Evolutionary conservation across 2,797 vertebrate species (phyloP), one percentile per base, ranked within the genome.

Genomic region (Streptopelia turtur): DNA sequence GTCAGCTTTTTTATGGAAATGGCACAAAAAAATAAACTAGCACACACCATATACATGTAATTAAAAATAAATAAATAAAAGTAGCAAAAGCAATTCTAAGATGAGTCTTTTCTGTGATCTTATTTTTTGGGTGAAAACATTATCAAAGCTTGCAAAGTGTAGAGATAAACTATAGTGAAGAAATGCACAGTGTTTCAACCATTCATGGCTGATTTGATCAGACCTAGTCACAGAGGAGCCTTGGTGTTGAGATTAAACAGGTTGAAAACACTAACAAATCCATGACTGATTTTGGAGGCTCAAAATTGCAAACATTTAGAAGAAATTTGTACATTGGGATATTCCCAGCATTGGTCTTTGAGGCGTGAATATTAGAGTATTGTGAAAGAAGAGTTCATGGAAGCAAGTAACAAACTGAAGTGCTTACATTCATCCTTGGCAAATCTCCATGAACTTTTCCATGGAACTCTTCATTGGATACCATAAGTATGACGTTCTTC

Each of bases 41-140:
- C 5, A 31, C 13, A 17, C 15, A 17, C 1, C 0, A 43, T 66
- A 43, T 20, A 6, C 3, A 27, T 12, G 10, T 21, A 52, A 78
- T 55, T 50, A 74, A 77, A 74, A 72, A 52, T 5, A 45, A 45
- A 45, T 45, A 45, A 45, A 10, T 43, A 81, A 65, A n/a, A 11
- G 18, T 25, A 70, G 28, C 5, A 83, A 90, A 86, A 83, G 3
- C 4, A 8, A 25, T 71, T 87, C n/a, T 31, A 61, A 56, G 35
- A 39, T 5, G 10, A 63, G 6, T 50, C 4, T 65, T 70, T 57
- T 30, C 31, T 47, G 10, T 39, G 3, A 33, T 39, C 59, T 76
- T 43, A 5, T 27, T 47, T 79, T 57, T 69, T 65, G 2, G 2
- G 27, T 37, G 1, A 83, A 83, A 88, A 47, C 2, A 9, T 37